phyloP scores from a whole-genome alignment of 2,113 vertebrate species.

The Motacilla tschutschensis region DNA sequence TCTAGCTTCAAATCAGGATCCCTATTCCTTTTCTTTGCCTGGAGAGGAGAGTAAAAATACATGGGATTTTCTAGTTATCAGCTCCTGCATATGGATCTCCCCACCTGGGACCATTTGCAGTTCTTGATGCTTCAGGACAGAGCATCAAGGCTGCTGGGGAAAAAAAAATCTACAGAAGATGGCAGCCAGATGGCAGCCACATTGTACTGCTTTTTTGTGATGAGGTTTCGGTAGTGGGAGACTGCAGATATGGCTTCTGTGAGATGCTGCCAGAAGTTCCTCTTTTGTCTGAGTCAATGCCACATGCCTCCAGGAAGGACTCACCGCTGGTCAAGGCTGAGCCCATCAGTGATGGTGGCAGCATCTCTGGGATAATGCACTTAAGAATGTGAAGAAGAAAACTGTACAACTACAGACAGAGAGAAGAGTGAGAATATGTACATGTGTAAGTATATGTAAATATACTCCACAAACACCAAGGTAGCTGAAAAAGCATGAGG shows the following conservation, averaged over 20 bases:
- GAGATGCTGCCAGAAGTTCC: neutral
- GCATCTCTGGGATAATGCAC: neutral
- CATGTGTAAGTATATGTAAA: neutral
- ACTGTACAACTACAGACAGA: neutral
- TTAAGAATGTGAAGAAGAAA: neutral
- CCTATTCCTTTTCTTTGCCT: neutral
- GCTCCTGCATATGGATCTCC: neutral
- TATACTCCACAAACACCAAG: neutral
- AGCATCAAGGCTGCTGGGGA: neutral
- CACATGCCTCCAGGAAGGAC: neutral
- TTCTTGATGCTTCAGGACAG: neutral
- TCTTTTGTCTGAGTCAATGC: neutral
- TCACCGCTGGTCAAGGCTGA: neutral
- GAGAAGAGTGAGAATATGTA: neutral
- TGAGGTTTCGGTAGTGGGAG: neutral
- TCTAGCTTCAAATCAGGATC: neutral
- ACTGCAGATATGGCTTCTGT: neutral
- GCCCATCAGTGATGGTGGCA: neutral
- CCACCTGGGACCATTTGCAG: accelerated
- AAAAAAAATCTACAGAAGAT: neutral
- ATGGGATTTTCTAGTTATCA: neutral
- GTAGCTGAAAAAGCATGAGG: neutral
- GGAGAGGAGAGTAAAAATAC: neutral
- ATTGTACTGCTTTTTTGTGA: neutral
- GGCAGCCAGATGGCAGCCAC: neutral